Percentiles rank a stretch among this genome's conserved stretches.
phyloP scores from a whole-genome alignment of 2,113 vertebrate species.

The Sylvietta virens region DNA sequence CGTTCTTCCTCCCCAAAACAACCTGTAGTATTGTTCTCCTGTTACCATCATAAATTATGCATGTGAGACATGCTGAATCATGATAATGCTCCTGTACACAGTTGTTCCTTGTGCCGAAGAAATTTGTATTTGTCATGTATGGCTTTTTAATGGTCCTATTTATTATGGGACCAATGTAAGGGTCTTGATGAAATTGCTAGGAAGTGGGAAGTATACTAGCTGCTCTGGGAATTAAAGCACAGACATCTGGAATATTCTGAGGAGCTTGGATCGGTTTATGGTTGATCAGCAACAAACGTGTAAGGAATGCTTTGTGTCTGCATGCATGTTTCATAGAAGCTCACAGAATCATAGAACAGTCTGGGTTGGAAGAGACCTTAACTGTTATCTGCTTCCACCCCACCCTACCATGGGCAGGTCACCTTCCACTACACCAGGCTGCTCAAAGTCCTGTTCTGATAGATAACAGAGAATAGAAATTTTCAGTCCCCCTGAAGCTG shows the following conservation, averaged over 20 bases:
- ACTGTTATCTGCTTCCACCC: neutral
- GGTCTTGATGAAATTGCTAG: neutral
- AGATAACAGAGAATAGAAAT: neutral
- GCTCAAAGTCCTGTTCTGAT: neutral
- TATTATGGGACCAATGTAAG: fast-evolving
- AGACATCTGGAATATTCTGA: neutral
- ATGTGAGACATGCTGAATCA: neutral
- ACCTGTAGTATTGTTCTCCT: neutral
- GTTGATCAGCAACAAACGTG: fast-evolving
- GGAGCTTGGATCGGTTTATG: fast-evolving
- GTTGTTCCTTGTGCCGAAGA: neutral
- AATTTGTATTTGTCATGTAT: fast-evolving
- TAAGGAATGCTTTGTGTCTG: neutral
- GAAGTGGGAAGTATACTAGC: fast-evolving
- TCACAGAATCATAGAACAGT: neutral
- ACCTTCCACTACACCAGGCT: neutral
- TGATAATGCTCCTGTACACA: neutral
- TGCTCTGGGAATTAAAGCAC: neutral
- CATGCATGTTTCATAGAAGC: fast-evolving
- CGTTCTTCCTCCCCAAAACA: neutral
- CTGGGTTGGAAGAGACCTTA: neutral
- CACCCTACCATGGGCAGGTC: neutral
- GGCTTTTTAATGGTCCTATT: neutral
- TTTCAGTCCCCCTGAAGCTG: neutral
- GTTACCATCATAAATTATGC: neutral